phyloP scores from a whole-genome alignment of 1,140 invertebrate genomes.

The Metopolophium dirhodum region DNA sequence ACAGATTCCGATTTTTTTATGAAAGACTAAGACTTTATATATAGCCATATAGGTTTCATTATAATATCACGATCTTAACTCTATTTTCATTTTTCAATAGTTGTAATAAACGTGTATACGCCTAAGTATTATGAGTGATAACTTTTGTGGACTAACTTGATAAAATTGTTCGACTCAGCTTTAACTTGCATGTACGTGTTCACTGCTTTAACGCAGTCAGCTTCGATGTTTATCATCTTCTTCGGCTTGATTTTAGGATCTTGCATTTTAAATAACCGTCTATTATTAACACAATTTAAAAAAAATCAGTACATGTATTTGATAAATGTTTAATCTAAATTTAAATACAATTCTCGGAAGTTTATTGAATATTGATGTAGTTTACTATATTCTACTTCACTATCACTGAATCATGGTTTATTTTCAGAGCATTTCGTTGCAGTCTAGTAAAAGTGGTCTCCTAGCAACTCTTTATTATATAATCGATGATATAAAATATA shows the following conservation, averaged over 20 bases:
- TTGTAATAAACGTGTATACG: not conserved
- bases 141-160: slow-evolving; percentile 14
- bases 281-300: not conserved
- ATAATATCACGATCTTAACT: not conserved
- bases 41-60: not conserved
- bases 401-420: not conserved
- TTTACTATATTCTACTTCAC: not conserved
- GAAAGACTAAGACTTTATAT: not conserved
- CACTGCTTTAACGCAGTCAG: not conserved
- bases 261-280: slow-evolving; percentile 25
- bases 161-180: slow-evolving; percentile 8
- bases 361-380: not conserved
- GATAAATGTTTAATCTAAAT: not conserved
- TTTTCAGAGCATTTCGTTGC: not conserved
- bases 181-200: slow-evolving; percentile 7
- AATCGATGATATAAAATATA: not conserved
- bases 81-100: not conserved
- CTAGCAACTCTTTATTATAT: slow-evolving; percentile 4
- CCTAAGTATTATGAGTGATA: not conserved
- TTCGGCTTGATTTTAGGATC: not conserved
- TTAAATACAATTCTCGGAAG: not conserved
- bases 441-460: not conserved
- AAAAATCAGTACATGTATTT: not conserved
- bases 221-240: slow-evolving; percentile 24
- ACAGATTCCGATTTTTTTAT: not conserved